These are phyloP conservation scores for Meriones unguiculatus DNA, from an alignment of 2,113 vertebrate genomes.

Conservation along the genomic window DNA sequence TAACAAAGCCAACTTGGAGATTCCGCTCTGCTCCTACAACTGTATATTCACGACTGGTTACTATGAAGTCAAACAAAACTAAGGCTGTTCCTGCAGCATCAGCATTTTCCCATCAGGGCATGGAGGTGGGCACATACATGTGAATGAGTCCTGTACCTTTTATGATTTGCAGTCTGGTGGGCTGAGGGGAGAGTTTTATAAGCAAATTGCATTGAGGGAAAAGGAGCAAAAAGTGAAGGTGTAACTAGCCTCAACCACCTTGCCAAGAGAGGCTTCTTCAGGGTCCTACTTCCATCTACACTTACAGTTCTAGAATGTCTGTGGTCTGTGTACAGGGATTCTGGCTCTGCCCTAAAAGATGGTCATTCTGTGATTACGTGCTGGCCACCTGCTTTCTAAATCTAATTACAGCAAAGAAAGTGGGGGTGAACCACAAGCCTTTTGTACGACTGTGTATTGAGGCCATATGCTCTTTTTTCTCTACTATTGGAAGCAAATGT, in stretches of 20 bases:
- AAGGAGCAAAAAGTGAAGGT: background rate
- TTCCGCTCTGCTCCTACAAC: background rate
- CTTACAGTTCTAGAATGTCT: conserved; percentile 15
- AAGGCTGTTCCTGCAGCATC: background rate
- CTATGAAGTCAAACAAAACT: conserved; percentile 34
- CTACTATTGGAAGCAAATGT: conserved; percentile 24
- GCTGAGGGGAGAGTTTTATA: conserved; percentile 17
- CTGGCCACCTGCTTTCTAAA: conserved; percentile 64
- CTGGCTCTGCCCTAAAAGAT: conserved; percentile 10
- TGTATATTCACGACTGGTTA: conserved; percentile 21
- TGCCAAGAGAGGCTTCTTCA: conserved; percentile 52
- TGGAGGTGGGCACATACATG: background rate
- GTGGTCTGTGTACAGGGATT: background rate
- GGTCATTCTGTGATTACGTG: conserved; percentile 55
- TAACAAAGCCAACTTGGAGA: conserved; percentile 35
- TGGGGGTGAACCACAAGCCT: background rate
- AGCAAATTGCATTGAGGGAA: conserved; percentile 15
- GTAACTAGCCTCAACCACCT: conserved; percentile 6
- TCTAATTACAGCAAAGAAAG: conserved; percentile 41
- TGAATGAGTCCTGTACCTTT: background rate
- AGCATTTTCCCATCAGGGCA: background rate
- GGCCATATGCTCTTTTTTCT: conserved; percentile 61
- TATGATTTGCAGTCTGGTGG: background rate
- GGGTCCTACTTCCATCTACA: conserved; percentile 55
- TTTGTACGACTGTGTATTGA: conserved; percentile 29